Conservation (phyloP, 2,797 vertebrate genomes). For the Lemur catta region DNA sequence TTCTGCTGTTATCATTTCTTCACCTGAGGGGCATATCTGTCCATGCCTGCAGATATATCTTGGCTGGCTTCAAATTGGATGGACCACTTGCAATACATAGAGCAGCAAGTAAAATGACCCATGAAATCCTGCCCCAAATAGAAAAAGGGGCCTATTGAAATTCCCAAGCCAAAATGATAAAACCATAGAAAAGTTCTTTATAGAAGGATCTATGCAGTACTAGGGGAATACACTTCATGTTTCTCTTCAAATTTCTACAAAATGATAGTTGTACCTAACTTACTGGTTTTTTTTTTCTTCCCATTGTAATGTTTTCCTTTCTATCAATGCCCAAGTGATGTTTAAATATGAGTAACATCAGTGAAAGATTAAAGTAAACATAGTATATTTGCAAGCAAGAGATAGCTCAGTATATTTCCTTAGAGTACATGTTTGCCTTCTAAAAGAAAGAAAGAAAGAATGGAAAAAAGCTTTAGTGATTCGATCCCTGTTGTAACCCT, state of each 20-base stretch:
- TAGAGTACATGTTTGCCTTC: slow-evolving; percentile 29
- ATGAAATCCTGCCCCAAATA: neutral
- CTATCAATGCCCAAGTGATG: neutral
- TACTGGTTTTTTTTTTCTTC: neutral
- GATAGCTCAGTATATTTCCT: neutral
- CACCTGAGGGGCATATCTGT: neutral
- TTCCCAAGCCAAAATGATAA: neutral
- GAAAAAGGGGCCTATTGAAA: neutral
- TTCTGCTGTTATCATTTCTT: neutral
- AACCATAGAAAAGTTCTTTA: neutral
- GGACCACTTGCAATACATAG: neutral
- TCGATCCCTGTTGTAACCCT: slow-evolving; percentile 52
- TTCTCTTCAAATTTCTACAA: slow-evolving; percentile 40
- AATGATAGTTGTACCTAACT: neutral
- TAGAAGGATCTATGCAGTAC: neutral
- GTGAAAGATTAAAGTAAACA: slow-evolving; percentile 18
- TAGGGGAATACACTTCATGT: neutral
- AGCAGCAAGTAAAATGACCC: neutral
- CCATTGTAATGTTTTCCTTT: neutral
- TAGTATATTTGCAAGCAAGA: slow-evolving; percentile 12
- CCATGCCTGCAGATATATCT: neutral
- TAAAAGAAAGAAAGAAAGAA: slow-evolving; percentile 46
- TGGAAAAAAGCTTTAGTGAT: slow-evolving; percentile 46
- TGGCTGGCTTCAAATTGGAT: neutral
- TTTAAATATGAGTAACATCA: neutral